A percentile compares a stretch with the other conserved stretches of the same genome.
These are phyloP conservation scores for Caenorhabditis brenneri DNA, from an alignment of 1,140 invertebrate species.

Conservation along the genomic window DNA sequence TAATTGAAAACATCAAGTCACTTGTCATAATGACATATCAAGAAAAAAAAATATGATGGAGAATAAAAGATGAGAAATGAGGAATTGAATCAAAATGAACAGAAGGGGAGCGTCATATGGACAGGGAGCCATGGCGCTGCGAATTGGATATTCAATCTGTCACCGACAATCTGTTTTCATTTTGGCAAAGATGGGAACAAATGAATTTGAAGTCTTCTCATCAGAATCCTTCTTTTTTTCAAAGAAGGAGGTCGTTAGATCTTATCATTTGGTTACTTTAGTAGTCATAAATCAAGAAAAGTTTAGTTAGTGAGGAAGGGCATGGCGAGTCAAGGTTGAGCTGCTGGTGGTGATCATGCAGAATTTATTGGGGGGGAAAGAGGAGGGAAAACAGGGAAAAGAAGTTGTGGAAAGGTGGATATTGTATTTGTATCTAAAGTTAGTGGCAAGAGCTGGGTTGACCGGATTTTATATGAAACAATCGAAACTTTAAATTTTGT, in stretches of 20 bases:
- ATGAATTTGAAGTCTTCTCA: not conserved
- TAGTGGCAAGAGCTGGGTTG: no score
- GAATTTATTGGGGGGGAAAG: not conserved
- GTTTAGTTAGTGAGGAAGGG: not conserved
- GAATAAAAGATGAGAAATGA: not conserved
- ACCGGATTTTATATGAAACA: no score
- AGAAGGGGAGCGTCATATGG: conserved; percentile 36
- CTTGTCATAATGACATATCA: not conserved
- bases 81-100: not conserved
- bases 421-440: no score
- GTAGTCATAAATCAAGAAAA: conserved; percentile 18
- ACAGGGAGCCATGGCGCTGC: conserved; percentile 8
- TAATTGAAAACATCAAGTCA: not conserved
- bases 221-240: not conserved
- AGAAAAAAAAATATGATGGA: not conserved
- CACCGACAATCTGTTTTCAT: conserved; percentile 3
- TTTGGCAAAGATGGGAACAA: not conserved
- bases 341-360: not conserved
- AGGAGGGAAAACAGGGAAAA: not conserved
- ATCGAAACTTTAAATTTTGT: no score
- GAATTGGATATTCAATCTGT: conserved; percentile 34
- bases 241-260: conserved; percentile 6
- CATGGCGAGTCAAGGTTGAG: conserved; percentile 20
- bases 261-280: not conserved
- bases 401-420: not conserved